Evolutionary conservation across 2,113 vertebrate species (phyloP).

Genomic region (Chelonoidis abingdonii): DNA sequence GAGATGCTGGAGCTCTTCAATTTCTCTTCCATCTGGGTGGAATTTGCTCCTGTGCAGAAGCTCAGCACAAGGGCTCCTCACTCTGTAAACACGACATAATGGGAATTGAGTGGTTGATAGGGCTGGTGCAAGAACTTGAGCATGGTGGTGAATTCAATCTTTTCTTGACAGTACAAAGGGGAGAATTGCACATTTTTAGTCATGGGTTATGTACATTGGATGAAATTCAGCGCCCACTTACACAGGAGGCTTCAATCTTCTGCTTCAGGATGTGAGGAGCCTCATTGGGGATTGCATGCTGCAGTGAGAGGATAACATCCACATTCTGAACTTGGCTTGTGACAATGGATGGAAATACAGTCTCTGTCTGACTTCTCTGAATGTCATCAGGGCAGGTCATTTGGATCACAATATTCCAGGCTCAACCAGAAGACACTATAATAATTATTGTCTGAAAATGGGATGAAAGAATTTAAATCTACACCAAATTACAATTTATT

Average conservation of each 20-base stretch:
- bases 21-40: not conserved
- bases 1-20: not conserved
- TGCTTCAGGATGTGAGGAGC: not conserved
- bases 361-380: not conserved
- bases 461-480: constrained; percentile 23
- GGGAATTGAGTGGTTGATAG: not conserved
- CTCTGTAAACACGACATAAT: not conserved
- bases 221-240: not conserved
- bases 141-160: not conserved
- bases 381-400: not conserved
- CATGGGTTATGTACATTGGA: not conserved
- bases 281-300: not conserved
- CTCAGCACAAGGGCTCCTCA: not conserved
- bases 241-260: not conserved
- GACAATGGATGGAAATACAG: not conserved
- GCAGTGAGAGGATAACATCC: not conserved
- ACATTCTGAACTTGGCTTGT: not conserved
- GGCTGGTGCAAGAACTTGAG: not conserved
- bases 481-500: constrained; percentile 14
- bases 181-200: not conserved
- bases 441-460: constrained; percentile 5
- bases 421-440: not conserved
- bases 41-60: not conserved
- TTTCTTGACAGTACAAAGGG: not conserved
- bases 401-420: not conserved